Base-by-base conservation (phyloP, 2,797 vertebrate genomes). In the Tangara arthus region DNA sequence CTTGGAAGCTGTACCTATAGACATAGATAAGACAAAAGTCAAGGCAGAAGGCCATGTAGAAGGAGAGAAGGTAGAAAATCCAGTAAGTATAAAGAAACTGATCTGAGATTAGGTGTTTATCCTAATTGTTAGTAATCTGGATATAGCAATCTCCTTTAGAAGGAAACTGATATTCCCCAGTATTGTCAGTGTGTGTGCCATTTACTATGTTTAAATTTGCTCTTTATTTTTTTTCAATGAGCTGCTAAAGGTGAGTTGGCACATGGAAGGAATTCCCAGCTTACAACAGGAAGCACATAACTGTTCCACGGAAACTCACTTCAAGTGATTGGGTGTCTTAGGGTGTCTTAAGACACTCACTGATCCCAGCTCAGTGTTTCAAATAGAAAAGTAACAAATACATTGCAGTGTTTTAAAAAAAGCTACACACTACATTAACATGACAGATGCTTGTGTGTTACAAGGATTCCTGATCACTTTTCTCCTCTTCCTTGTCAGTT, bases 1-100 rank as follows among this genome's bases (percentile, higher is more conserved):
- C 90, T 95, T 98, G 50, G 97, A 98, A 95, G 98, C 99, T 71
- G 99, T 99, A 78, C 99, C 99, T 77, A 99, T 99, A 93, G 98
- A 99, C 53, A 97, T 99, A 82, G 99, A 99, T 87, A 99, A 99
- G 96, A 99, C 99, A 35, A 99, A 99, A 97, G 98, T 99, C 63
- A 98, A 98, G 90, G 88, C 97, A 83, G 92, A 97, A 41, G 98
- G 98, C 61, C 97, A 97, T 0, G 93, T 97, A 70, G 95, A 98
- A 16, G 98, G 98, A 56, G 98, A 98, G 55, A 96, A 98, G 71
- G 96, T 99, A 93, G 98, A 99, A 59, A 98, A 97, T 93, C 98
- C 98, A 96, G 99, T 99, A 97, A 99, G 98, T 97, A 21, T 79
- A 90, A 80, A 71, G 44, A 82, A 82, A 73, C 34, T 39, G 76